phyloP scores from a whole-genome alignment of 1,140 invertebrate species.

The Cotesia vestalis region DNA sequence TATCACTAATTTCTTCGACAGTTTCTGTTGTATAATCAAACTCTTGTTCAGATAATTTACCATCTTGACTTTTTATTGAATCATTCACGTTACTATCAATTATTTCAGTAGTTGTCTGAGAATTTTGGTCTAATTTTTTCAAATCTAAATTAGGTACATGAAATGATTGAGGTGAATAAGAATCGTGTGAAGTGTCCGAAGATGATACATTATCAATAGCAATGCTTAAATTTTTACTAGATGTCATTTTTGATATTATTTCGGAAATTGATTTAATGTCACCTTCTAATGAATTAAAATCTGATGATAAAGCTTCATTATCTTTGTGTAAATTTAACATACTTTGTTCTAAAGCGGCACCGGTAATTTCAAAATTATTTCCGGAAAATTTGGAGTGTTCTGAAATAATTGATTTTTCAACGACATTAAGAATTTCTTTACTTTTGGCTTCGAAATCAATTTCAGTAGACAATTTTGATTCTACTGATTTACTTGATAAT shows the following conservation, averaged over 20 bases:
- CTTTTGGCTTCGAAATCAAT: conserved; percentile 58
- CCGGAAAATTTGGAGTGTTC: conserved; percentile 47
- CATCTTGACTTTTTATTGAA: not conserved
- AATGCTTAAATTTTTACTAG: conserved; percentile 35
- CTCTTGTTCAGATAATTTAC: not conserved
- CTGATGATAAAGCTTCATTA: conserved; percentile 48
- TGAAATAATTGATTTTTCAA: conserved; percentile 58
- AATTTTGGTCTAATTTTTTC: not conserved
- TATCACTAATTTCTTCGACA: not conserved
- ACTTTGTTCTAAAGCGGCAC: conserved; percentile 48
- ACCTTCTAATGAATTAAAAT: conserved; percentile 48
- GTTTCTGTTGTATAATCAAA: not conserved
- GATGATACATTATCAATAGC: conserved; percentile 3
- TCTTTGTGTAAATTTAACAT: conserved; percentile 48
- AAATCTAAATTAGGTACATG: not conserved
- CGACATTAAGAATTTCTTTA: conserved; percentile 57
- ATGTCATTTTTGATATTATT: conserved; percentile 49
- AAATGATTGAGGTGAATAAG: too few relatives aligned
- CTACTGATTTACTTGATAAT: conserved; percentile 37
- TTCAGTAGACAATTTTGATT: conserved; percentile 43
- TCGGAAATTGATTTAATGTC: conserved; percentile 54
- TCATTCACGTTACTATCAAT: not conserved
- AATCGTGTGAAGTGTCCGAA: not conserved
- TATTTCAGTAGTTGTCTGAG: conserved; percentile 6
- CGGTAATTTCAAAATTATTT: conserved; percentile 44